These are phyloP conservation scores for Cyrtorhinus lividipennis DNA, from an alignment of 1,140 invertebrate genomes.

Conservation along the genomic window DNA sequence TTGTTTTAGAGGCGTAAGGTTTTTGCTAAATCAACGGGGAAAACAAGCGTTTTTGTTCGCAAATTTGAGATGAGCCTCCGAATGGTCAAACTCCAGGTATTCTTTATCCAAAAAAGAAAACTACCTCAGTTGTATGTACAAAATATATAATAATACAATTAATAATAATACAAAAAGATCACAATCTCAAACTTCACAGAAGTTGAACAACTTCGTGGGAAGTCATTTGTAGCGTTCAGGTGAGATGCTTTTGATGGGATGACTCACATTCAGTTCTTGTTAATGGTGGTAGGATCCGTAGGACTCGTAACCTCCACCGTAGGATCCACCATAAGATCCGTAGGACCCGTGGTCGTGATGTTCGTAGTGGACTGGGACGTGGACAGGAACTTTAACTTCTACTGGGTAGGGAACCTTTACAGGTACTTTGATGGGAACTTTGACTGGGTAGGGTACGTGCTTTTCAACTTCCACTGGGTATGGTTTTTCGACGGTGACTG, in stretches of 20 bases:
- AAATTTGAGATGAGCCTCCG: too few relatives aligned
- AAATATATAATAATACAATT: too few relatives aligned
- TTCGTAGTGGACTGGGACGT: slow-evolving; percentile 39
- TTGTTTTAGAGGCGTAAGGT: too few relatives aligned
- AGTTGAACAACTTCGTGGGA: too few relatives aligned
- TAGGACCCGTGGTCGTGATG: slow-evolving; percentile 22
- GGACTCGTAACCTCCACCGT: slow-evolving; percentile 24
- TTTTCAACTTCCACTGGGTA: slow-evolving; percentile 57
- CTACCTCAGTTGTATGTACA: too few relatives aligned
- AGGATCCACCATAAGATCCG: slow-evolving; percentile 27
- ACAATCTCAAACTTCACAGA: too few relatives aligned
- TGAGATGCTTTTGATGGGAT: slow-evolving; percentile 2
- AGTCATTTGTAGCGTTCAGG: not conserved
- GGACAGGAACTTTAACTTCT: slow-evolving; percentile 36
- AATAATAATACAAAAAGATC: too few relatives aligned
- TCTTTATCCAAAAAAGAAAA: too few relatives aligned
- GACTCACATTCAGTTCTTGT: slow-evolving; percentile 9
- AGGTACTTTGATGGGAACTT: slow-evolving; percentile 36
- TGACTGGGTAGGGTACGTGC: slow-evolving; percentile 40
- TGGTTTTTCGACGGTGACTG: slow-evolving; percentile 49
- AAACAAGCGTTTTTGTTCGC: too few relatives aligned
- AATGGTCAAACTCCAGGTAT: too few relatives aligned
- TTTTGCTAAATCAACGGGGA: too few relatives aligned
- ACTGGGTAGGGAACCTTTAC: slow-evolving; percentile 32
- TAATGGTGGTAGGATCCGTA: slow-evolving; percentile 20